A percentile compares a stretch with the other conserved stretches of the same genome.
Evolutionary conservation across 2,888 invertebrate species (phyloP).

Genomic region (Noctua janthina): DNA sequence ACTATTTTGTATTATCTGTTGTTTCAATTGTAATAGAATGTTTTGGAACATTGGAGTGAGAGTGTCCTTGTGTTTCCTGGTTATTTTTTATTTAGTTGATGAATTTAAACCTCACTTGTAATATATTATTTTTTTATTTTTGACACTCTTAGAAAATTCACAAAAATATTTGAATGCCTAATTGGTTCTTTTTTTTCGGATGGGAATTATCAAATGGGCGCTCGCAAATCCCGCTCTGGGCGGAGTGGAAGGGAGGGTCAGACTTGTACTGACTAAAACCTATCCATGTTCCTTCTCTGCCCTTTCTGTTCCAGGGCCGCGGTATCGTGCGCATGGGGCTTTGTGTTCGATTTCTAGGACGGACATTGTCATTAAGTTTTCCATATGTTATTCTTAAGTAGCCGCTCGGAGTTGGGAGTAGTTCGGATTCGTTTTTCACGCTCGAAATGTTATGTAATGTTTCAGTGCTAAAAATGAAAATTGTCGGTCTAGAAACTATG

Average conservation of each 20-base stretch:
- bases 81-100: not conserved
- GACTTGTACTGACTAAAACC: too few relatives aligned
- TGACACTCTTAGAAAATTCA: not conserved
- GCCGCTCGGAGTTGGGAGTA: not conserved
- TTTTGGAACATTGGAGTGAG: slow-evolving; percentile 14
- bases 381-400: rapidly evolving
- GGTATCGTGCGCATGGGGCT: not conserved
- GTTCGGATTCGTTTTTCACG: not conserved
- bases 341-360: not conserved
- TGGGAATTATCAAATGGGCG: too few relatives aligned
- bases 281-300: too few relatives aligned
- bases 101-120: not conserved
- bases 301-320: too few relatives aligned
- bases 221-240: too few relatives aligned
- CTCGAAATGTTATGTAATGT: not conserved
- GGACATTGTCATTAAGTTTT: not conserved
- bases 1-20: slow-evolving; percentile 19
- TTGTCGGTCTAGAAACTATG: not conserved
- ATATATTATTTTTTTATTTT: not conserved
- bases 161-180: not conserved
- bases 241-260: too few relatives aligned
- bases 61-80: slow-evolving; percentile 43
- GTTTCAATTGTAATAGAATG: slow-evolving; percentile 17
- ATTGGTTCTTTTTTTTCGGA: not conserved
- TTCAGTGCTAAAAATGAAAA: not conserved